Percentiles rank a stretch among this genome's conserved stretches.
These are phyloP conservation scores for Anodontia alba DNA, from an alignment of 2,888 invertebrate species.

Conservation along the genomic window DNA sequence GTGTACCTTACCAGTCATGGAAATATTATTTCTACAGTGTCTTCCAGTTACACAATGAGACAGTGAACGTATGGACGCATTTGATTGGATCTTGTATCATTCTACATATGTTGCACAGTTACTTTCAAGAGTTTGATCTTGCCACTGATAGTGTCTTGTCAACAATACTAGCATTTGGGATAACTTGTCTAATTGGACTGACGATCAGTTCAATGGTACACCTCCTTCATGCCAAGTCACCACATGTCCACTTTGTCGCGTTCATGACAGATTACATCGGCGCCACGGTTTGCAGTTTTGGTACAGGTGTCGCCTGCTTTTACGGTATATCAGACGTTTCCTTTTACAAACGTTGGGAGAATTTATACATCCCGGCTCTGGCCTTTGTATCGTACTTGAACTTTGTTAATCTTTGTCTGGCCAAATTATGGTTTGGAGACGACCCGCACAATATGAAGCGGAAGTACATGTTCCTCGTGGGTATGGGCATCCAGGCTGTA, in stretches of 20 bases:
- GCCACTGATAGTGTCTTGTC: conserved; percentile 67
- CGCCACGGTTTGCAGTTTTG: conserved; percentile 59
- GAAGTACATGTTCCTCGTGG: conserved; percentile 61
- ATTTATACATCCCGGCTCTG: conserved; percentile 47
- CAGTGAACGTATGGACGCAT: conserved; percentile 79
- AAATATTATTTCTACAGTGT: conserved; percentile 72
- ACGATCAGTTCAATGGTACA: conserved; percentile 61
- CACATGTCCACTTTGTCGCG: conserved; percentile 60
- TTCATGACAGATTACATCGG: conserved; percentile 70
- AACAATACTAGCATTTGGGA: conserved; percentile 62
- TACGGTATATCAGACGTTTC: conserved; percentile 54
- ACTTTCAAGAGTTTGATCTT: conserved; percentile 69
- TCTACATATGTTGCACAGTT: conserved; percentile 57
- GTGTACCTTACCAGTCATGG: conserved; percentile 71
- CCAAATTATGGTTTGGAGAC: conserved; percentile 62
- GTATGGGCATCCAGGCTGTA: conserved; percentile 52
- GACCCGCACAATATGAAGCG: conserved; percentile 62
- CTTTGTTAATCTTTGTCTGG: conserved; percentile 56
- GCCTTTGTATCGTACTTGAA: conserved; percentile 54
- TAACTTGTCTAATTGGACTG: conserved; percentile 56
- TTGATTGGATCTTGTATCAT: conserved; percentile 64
- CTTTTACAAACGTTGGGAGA: conserved; percentile 40
- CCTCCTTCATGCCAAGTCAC: conserved; percentile 62
- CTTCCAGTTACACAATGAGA: conserved; percentile 79
- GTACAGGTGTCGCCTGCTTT: conserved; percentile 56